Evolutionary conservation across 2,113 vertebrate species (phyloP).

Genomic region (Microcebus murinus): DNA sequence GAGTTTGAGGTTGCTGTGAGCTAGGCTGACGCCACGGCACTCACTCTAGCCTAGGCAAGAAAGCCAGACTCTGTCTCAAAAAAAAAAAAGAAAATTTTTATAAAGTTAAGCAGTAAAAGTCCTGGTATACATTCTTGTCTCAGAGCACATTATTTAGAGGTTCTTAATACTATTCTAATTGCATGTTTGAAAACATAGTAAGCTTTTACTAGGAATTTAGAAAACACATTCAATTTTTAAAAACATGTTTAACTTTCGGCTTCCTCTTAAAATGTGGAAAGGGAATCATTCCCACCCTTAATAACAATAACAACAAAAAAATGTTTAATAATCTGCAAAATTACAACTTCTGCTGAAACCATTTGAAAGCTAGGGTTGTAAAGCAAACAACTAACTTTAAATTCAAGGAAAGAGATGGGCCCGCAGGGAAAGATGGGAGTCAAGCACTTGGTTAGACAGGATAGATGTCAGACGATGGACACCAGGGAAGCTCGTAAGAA

Average conservation of each 20-base stretch:
- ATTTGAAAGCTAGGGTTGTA: neutral
- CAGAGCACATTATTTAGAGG: neutral
- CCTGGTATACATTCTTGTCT: neutral
- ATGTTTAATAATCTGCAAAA: neutral
- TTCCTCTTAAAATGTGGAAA: conserved; percentile 27
- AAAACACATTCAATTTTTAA: neutral
- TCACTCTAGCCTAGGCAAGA: too few relatives aligned
- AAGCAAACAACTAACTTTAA: neutral
- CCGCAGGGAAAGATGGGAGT: neutral
- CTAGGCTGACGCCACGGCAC: too few relatives aligned
- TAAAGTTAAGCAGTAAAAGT: neutral
- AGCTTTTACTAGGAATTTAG: neutral
- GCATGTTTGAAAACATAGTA: neutral
- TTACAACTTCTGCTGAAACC: neutral
- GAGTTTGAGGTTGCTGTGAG: too few relatives aligned
- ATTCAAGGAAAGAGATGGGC: neutral
- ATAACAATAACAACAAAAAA: neutral
- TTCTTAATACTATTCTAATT: neutral
- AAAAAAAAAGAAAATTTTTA: neutral
- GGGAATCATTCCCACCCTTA: neutral
- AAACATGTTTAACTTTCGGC: neutral
- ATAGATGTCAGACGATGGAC: neutral
- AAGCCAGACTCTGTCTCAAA: too few relatives aligned
- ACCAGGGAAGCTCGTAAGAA: neutral
- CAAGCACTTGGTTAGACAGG: neutral